Percentiles rank a stretch among this genome's conserved stretches.
phyloP scores from a whole-genome alignment of 2,113 vertebrate species.

The Bostrychus sinensis region DNA sequence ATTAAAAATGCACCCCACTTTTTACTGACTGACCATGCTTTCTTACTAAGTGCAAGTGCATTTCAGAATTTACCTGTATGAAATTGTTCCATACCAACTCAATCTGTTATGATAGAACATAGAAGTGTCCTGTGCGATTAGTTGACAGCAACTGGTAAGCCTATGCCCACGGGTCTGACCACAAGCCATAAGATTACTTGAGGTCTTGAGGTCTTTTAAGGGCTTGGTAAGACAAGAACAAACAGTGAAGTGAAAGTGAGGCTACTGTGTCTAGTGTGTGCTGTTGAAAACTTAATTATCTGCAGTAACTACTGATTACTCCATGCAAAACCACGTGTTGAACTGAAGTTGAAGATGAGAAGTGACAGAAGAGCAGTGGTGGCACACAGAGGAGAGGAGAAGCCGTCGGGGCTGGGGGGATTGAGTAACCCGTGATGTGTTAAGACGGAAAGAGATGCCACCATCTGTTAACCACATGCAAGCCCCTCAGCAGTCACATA shows the following conservation, averaged over 20 bases:
- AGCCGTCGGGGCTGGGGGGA: conserved; percentile 27
- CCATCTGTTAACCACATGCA: conserved; percentile 85
- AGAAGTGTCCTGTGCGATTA: too few species aligned
- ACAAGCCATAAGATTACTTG: neutral
- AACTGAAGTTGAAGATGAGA: neutral
- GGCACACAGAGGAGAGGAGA: conserved; percentile 16
- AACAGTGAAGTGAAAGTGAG: conserved; percentile 3
- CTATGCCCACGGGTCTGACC: neutral
- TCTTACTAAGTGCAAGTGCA: too few species aligned
- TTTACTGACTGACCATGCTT: too few species aligned
- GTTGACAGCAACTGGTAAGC: neutral
- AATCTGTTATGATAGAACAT: too few species aligned
- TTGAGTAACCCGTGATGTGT: conserved; percentile 62
- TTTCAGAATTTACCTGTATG: too few species aligned
- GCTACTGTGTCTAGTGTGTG: neutral
- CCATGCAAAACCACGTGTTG: neutral
- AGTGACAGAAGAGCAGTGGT: conserved; percentile 14
- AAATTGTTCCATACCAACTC: too few species aligned
- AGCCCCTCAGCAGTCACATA: conserved; percentile 79
- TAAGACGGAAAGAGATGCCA: conserved; percentile 67
- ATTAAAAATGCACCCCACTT: too few species aligned
- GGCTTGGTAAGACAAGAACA: conserved; percentile 9
- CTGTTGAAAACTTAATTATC: conserved; percentile 34
- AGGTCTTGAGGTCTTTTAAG: neutral
- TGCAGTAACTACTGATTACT: neutral